Evolutionary conservation across 2,888 invertebrate species (phyloP).

Genomic region (Poecilobothrus nobilitatus): DNA sequence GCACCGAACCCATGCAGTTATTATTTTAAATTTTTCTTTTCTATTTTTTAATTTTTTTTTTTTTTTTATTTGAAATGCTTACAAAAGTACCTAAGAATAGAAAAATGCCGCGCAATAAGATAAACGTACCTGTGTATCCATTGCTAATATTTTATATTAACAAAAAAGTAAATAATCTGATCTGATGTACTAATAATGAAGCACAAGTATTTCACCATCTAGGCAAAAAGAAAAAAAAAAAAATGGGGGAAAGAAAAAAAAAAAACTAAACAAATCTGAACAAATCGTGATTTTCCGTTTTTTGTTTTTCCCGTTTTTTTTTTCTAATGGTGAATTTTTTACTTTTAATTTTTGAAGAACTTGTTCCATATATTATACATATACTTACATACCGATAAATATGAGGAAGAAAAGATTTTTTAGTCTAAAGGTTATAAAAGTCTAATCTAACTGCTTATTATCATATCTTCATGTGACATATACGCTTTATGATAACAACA

Average conservation of each 20-base stretch:
- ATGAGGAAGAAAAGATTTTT: background rate
- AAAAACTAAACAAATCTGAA: too few species aligned
- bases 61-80: too few species aligned
- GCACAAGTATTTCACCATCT: background rate
- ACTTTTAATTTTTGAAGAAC: background rate
- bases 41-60: too few species aligned
- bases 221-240: background rate
- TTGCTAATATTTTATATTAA: too few species aligned
- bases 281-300: too few species aligned
- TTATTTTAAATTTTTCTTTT: background rate
- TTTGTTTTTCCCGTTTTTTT: too few species aligned
- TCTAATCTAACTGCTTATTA: background rate
- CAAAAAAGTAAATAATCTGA: background rate
- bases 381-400: too few species aligned
- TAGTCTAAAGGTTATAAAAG: background rate
- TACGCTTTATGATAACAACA: background rate
- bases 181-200: background rate
- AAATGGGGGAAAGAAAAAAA: too few species aligned
- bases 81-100: background rate
- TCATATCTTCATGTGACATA: conserved; percentile 3
- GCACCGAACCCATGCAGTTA: background rate
- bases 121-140: background rate
- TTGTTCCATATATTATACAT: background rate
- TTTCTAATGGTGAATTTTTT: too few species aligned
- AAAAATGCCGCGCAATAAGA: background rate